Base-by-base conservation (phyloP, 2,797 vertebrate species). In the Scyliorhinus canicula region DNA sequence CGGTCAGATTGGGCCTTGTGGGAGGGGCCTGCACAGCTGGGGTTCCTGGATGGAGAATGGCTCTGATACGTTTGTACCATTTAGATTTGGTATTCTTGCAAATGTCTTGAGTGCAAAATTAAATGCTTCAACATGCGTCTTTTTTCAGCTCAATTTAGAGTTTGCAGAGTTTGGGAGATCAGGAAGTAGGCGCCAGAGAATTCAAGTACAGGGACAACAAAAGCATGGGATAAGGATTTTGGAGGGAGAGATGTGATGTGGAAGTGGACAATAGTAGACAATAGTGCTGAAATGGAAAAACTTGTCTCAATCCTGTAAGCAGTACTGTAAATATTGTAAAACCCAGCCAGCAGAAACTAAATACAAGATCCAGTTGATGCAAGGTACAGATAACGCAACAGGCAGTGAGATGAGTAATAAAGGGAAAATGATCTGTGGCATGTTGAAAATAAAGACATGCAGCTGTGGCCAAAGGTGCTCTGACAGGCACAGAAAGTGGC, bases 391-490 rank as follows among this genome's bases (percentile, higher is more conserved):
- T 40, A 40, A 65, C 40, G 24, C 63, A 65, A 65, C 60, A 28
- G 88, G 24, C n/a, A 26, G 57, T 91, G 55, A 91, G 88, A 44
- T 65, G 40, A 65, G n/a, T n/a, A 91, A 65, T 91, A 44, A 91
- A 65, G 40, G n/a, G n/a, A 21, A 91, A 77, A 63, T 47, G n/a
- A 91, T 91, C 88, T 91, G 57, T 91, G 57, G 57, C 35, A 91
- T 91, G 44, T 91, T 63, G 60, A 91, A 21, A 40, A 91, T 44
- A 91, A 60, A 91, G 88, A 63, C 88, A 44, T 65, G n/a, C 19
- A 44, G 57, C 35, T 63, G 40, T 40, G 2, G 40, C n/a, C 57
- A 65, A 57, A 65, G 55, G 35, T 90, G 35, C 50, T 57, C 85
- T 88, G 50, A 35, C 88, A 65, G 88, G 21, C 14, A 91, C 19